phyloP scores from a whole-genome alignment of 2,797 vertebrate species.

The Erethizon dorsatum region DNA sequence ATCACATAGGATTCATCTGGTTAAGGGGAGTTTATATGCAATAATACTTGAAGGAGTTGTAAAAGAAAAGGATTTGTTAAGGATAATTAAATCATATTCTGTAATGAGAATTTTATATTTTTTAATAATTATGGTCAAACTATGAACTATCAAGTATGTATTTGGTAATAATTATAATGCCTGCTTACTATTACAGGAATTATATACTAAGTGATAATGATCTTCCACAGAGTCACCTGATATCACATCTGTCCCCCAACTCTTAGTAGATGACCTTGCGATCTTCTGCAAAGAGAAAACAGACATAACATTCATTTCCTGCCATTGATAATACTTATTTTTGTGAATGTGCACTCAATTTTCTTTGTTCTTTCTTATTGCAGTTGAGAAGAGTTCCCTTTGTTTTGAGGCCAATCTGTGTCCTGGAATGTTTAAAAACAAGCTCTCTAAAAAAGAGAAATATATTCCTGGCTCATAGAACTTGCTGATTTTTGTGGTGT shows the following conservation, averaged over 20 bases:
- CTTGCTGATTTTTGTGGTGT: background rate
- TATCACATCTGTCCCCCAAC: background rate
- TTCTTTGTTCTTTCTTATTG: constrained; percentile 1
- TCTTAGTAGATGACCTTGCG: background rate
- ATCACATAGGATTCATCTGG: background rate
- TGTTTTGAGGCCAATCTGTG: background rate
- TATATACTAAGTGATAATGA: background rate
- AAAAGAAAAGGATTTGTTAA: constrained; percentile 44
- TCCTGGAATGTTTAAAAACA: background rate
- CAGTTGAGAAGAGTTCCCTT: background rate
- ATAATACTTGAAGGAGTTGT: background rate
- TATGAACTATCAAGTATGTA: background rate
- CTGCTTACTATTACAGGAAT: background rate
- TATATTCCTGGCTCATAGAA: background rate
- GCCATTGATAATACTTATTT: background rate
- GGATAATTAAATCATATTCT: background rate
- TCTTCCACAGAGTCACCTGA: background rate
- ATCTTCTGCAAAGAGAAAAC: background rate
- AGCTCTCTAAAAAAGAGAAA: background rate
- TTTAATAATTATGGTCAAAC: background rate
- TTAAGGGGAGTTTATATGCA: constrained; percentile 3
- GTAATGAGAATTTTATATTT: background rate
- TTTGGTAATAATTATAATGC: background rate
- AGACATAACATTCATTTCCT: background rate
- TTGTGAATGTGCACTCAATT: background rate